Evolutionary conservation across 2,888 invertebrate species (phyloP).

Genomic region (Masnerella sp.): DNA sequence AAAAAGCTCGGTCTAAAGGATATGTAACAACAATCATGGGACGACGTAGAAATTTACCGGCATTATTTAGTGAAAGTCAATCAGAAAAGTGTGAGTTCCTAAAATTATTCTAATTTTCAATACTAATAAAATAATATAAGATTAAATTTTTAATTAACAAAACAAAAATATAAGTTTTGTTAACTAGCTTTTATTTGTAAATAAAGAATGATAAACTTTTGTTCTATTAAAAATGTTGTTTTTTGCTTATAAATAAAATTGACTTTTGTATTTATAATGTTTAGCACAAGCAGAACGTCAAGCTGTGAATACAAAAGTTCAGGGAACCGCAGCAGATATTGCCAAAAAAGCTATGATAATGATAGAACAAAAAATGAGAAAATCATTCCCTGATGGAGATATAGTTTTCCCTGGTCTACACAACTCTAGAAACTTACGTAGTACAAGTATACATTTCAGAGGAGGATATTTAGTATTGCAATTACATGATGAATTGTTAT

Average conservation of each 20-base stretch:
- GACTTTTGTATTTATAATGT: neutral
- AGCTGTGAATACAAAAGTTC: conserved; percentile 96
- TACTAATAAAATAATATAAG: too few relatives aligned
- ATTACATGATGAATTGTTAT: conserved; percentile 97
- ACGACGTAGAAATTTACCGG: conserved; percentile 87
- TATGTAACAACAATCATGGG: conserved; percentile 91
- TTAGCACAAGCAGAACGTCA: conserved; percentile 94
- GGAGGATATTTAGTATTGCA: conserved; percentile 88
- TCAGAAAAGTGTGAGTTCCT: conserved; percentile 81
- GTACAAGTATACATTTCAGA: conserved; percentile 63
- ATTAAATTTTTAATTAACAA: too few relatives aligned
- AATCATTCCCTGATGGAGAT: conserved; percentile 75
- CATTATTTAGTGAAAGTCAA: conserved; percentile 82
- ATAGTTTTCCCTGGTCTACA: conserved; percentile 63
- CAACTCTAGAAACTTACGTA: conserved; percentile 66
- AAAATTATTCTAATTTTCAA: too few relatives aligned
- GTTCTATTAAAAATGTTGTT: too few relatives aligned
- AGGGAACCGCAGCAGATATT: conserved; percentile 98
- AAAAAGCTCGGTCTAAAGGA: conserved; percentile 84
- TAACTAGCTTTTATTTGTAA: too few relatives aligned
- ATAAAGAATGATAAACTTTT: too few relatives aligned
- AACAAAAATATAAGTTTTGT: too few relatives aligned
- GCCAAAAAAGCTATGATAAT: conserved; percentile 93
- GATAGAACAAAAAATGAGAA: conserved; percentile 82
- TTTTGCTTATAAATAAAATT: too few relatives aligned